phyloP scores from a whole-genome alignment of 2,888 invertebrate species.

The Phorcus lineatus region DNA sequence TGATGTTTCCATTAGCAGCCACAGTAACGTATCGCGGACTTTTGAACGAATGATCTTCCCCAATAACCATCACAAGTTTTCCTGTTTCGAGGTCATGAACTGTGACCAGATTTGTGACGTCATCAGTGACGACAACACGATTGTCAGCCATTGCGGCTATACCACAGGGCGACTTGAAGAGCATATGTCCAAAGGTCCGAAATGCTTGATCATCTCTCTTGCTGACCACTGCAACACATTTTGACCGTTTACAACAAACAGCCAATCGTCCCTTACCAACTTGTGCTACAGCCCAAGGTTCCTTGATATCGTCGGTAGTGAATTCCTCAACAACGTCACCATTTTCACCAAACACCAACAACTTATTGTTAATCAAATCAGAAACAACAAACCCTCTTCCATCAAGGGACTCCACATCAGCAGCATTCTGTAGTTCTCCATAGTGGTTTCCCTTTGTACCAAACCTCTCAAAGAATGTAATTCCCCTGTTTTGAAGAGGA shows the following conservation, averaged over 20 bases:
- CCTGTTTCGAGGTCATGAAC: constrained; percentile 74
- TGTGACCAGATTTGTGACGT: constrained; percentile 73
- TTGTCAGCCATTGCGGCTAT: constrained; percentile 66
- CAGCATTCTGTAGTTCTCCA: constrained; percentile 51
- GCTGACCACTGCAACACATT: constrained; percentile 50
- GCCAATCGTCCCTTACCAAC: constrained; percentile 54
- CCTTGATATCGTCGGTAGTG: constrained; percentile 45
- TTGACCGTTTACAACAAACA: constrained; percentile 54
- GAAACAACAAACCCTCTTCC: constrained; percentile 52
- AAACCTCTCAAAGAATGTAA: background rate
- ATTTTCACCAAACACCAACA: constrained; percentile 53
- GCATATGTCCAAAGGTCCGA: constrained; percentile 50
- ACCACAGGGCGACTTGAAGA: constrained; percentile 61
- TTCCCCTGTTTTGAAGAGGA: too few species aligned
- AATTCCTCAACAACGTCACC: constrained; percentile 50
- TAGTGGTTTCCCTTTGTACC: background rate
- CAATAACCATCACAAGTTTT: constrained; percentile 61
- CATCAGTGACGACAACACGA: constrained; percentile 76
- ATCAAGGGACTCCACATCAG: constrained; percentile 42
- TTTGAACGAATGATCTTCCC: constrained; percentile 71
- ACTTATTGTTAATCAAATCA: constrained; percentile 60
- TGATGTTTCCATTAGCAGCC: constrained; percentile 73
- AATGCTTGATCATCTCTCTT: constrained; percentile 46
- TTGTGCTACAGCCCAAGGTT: constrained; percentile 58
- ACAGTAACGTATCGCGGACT: constrained; percentile 77